Percentiles rank a stretch among this genome's conserved stretches.
Evolutionary conservation across 2,113 vertebrate genomes (phyloP).

Genomic region (Oceanites oceanicus): DNA sequence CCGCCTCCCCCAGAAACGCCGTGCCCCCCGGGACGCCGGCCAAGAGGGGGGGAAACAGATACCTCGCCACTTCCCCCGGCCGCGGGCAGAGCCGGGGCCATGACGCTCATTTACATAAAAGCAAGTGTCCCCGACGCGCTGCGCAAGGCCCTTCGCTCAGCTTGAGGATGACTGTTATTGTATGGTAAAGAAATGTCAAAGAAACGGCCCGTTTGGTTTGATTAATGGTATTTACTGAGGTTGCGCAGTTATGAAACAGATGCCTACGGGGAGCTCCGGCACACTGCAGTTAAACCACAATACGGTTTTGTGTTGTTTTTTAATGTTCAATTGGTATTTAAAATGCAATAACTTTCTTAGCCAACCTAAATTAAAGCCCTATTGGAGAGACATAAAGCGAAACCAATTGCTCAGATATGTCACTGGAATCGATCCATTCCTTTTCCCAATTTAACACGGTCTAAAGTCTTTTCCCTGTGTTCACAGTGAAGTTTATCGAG

Average conservation of each 20-base stretch:
- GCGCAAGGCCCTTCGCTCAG: neutral
- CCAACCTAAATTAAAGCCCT: slow-evolving; percentile 61
- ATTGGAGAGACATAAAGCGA: slow-evolving; percentile 36
- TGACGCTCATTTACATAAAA: neutral
- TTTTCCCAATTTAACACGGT: neutral
- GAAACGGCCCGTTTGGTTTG: slow-evolving; percentile 48
- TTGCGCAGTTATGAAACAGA: slow-evolving; percentile 56
- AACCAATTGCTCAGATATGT: slow-evolving; percentile 46
- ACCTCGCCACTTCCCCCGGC: neutral
- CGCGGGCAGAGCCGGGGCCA: neutral
- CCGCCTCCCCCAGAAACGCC: neutral
- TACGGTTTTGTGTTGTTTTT: slow-evolving; percentile 59
- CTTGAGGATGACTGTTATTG: neutral
- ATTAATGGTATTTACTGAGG: slow-evolving; percentile 59
- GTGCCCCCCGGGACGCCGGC: neutral
- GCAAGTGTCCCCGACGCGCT: neutral
- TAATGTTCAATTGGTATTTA: slow-evolving; percentile 66
- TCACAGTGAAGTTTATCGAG: neutral
- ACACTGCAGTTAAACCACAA: slow-evolving; percentile 65
- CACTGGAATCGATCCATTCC: slow-evolving; percentile 22
- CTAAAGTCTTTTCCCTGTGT: neutral
- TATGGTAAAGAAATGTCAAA: slow-evolving; percentile 29
- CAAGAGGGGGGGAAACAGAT: neutral
- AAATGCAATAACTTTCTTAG: slow-evolving; percentile 64
- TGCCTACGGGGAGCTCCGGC: slow-evolving; percentile 51